Percentiles rank a stretch among this genome's conserved stretches.
These are phyloP conservation scores for Acleris cristana DNA, from an alignment of 2,888 invertebrate species.

Conservation along the genomic window DNA sequence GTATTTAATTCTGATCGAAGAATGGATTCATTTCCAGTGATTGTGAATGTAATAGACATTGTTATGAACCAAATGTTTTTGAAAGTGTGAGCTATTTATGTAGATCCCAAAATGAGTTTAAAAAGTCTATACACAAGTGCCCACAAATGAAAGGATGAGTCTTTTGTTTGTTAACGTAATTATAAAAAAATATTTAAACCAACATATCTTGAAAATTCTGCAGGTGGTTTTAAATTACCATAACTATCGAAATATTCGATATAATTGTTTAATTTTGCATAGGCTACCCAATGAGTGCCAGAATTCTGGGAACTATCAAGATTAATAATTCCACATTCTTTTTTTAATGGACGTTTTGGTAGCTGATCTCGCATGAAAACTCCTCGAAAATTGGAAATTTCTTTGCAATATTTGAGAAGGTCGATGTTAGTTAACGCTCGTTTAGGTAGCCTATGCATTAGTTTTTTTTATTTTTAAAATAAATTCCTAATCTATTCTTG, in stretches of 20 bases:
- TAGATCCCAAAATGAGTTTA: neutral
- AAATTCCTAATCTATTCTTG: neutral
- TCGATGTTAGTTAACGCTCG: constrained; percentile 18
- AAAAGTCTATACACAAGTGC: constrained; percentile 7
- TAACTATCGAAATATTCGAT: constrained; percentile 13
- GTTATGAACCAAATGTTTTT: neutral
- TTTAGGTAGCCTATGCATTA: neutral
- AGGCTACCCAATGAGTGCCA: constrained; percentile 23
- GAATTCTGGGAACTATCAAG: constrained; percentile 5
- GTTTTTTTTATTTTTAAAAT: neutral
- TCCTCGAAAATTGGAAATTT: constrained; percentile 12
- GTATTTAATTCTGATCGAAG: neutral
- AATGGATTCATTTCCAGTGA: neutral
- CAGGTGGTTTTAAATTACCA: neutral
- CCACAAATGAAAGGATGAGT: constrained; percentile 7
- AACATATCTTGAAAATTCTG: neutral
- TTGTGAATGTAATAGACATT: constrained; percentile 8
- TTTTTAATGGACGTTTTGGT: neutral
- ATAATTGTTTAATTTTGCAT: constrained; percentile 10
- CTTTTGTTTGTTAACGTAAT: neutral
- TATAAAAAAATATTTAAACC: neutral
- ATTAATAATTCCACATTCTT: constrained; percentile 20
- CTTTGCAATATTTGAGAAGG: neutral
- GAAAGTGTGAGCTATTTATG: neutral
- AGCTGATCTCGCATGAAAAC: constrained; percentile 18